Evolutionary conservation across 2,888 invertebrate species (phyloP).

Genomic region (Pristionchus japonicus): DNA sequence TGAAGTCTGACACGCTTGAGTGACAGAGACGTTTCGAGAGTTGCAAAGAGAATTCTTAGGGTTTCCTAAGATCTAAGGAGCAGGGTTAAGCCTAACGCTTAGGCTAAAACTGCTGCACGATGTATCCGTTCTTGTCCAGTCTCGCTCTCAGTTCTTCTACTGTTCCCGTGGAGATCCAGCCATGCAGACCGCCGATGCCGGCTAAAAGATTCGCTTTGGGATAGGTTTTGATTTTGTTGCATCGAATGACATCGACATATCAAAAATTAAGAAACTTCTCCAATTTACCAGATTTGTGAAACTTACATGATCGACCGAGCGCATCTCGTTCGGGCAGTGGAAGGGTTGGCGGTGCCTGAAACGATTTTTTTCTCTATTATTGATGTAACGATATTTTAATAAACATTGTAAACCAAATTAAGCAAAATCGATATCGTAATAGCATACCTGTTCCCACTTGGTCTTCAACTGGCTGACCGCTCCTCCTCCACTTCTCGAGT

Average conservation of each 20-base stretch:
- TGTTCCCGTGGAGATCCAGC: conserved; percentile 59
- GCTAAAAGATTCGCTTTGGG: no score
- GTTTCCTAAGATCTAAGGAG: background rate
- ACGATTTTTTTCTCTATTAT: background rate
- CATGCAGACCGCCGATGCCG: conserved; percentile 51
- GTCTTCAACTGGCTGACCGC: conserved; percentile 69
- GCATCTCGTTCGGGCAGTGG: background rate
- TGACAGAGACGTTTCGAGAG: background rate
- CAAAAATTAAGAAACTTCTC: no score
- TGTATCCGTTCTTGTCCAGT: conserved; percentile 73
- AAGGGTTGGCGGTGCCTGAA: background rate
- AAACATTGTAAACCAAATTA: background rate
- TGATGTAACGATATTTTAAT: background rate
- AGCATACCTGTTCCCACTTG: conserved; percentile 69
- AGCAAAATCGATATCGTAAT: background rate
- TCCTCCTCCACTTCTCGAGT: background rate
- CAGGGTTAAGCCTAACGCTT: background rate
- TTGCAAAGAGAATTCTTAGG: background rate
- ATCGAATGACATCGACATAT: background rate
- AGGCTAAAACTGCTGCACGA: conserved; percentile 48
- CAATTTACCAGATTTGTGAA: background rate
- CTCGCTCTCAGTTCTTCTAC: conserved; percentile 70
- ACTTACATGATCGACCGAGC: conserved; percentile 8
- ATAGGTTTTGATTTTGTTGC: background rate
- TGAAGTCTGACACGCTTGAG: background rate